phyloP scores from a whole-genome alignment of 2,113 vertebrate species.

The Rhinoderma darwinii region DNA sequence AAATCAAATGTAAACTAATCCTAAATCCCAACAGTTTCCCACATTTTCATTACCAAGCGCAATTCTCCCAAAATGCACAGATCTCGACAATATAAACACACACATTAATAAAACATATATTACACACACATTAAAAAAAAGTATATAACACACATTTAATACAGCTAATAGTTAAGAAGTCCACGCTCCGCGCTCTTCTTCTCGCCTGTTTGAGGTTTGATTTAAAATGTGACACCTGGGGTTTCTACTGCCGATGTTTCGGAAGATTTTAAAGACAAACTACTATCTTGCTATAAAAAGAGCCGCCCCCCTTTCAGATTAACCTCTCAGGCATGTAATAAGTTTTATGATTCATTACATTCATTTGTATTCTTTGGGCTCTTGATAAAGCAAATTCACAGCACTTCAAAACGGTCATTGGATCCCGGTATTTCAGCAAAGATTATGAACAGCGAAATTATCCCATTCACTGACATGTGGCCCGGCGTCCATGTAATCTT shows the following conservation, averaged over 20 bases:
- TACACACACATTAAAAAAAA: no score
- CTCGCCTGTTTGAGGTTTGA: not conserved
- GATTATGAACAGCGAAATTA: constrained; percentile 52
- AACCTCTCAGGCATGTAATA: constrained; percentile 60
- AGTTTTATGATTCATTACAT: constrained; percentile 60
- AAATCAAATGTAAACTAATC: no score
- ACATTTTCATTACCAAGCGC: no score
- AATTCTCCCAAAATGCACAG: no score
- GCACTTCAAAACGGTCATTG: constrained; percentile 50
- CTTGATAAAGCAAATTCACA: constrained; percentile 54
- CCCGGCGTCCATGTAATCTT: constrained; percentile 25
- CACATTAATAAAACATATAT: no score
- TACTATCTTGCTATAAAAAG: constrained; percentile 33
- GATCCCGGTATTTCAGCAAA: constrained; percentile 52
- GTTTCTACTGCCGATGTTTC: constrained; percentile 23
- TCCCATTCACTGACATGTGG: constrained; percentile 49
- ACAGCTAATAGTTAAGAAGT: not conserved
- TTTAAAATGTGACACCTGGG: constrained; percentile 16
- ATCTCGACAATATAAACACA: no score
- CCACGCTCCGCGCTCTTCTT: not conserved
- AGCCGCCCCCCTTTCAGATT: constrained; percentile 45
- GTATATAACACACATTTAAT: no score
- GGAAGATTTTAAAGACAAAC: constrained; percentile 42
- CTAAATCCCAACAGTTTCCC: no score
- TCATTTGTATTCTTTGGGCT: constrained; percentile 59